These are phyloP conservation scores for Saccopteryx bilineata DNA, from an alignment of 2,113 vertebrate genomes.

Conservation along the genomic window DNA sequence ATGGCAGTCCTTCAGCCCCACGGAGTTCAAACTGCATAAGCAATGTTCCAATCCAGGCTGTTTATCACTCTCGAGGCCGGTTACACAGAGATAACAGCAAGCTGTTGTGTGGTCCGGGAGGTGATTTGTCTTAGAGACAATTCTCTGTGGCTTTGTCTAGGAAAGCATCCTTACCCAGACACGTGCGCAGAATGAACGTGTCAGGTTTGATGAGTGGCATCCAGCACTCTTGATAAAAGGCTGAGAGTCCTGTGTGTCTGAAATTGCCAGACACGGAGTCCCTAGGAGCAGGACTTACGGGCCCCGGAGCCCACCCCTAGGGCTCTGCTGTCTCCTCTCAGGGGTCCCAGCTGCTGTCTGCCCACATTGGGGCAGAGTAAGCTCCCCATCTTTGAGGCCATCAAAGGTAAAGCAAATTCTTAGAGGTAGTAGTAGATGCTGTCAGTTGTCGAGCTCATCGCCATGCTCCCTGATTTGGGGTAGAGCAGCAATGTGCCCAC, in stretches of 20 bases:
- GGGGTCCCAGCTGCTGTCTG: background rate
- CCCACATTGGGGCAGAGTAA: rapidly evolving
- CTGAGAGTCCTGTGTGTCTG: rapidly evolving
- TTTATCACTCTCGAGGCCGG: constrained; percentile 22
- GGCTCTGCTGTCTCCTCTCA: rapidly evolving
- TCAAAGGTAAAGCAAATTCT: background rate
- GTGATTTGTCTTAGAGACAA: background rate
- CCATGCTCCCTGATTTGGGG: background rate
- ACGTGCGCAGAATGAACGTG: background rate
- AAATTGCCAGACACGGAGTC: background rate
- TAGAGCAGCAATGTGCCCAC: background rate
- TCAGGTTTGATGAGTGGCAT: rapidly evolving
- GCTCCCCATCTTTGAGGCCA: background rate
- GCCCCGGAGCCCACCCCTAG: background rate
- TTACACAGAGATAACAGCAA: constrained; percentile 52
- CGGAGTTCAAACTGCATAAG: constrained; percentile 60
- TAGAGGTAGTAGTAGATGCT: background rate
- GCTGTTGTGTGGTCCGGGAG: background rate
- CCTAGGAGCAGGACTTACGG: background rate
- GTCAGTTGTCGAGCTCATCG: background rate
- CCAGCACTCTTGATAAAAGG: background rate
- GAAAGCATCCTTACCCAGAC: background rate
- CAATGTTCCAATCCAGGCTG: background rate
- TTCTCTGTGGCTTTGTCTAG: rapidly evolving
- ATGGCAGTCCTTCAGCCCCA: background rate